Conservation (phyloP, 2,113 vertebrate species). For the Anas platyrhynchos region DNA sequence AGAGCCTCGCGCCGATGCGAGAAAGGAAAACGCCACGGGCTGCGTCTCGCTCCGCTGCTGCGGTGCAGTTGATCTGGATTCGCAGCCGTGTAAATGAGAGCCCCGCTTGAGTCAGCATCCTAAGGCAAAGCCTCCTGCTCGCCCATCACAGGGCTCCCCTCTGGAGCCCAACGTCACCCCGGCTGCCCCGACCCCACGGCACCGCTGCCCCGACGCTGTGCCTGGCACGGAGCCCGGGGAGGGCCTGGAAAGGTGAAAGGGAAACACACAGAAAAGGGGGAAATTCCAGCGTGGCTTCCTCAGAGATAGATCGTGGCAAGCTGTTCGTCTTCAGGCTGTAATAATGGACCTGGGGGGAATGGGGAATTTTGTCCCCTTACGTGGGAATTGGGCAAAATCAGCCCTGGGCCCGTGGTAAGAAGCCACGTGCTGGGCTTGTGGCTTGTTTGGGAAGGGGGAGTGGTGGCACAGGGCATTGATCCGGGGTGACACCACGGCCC, state of each 20-base stretch:
- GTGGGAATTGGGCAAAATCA: not conserved
- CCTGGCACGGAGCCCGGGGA: not conserved
- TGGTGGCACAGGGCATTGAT: rapidly evolving
- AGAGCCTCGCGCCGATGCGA: not conserved
- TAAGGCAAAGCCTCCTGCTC: not conserved
- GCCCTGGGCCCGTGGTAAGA: rapidly evolving
- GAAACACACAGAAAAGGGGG: not conserved
- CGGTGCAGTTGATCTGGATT: conserved; percentile 43
- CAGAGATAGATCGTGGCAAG: not conserved
- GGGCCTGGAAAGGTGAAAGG: not conserved
- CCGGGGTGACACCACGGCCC: rapidly evolving
- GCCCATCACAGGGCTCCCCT: conserved; percentile 11
- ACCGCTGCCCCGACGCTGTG: not conserved
- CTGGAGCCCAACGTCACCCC: not conserved
- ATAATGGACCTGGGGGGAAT: too few species aligned
- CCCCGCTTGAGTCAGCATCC: conserved; percentile 56
- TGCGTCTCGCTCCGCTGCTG: not conserved
- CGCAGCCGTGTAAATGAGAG: conserved; percentile 4
- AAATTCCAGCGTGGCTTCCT: not conserved
- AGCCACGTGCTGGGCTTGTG: rapidly evolving
- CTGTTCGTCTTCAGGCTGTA: not conserved
- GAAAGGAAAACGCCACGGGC: conserved; percentile 43
- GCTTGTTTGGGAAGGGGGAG: not conserved
- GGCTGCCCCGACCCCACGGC: not conserved
- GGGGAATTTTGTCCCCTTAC: not conserved